These are phyloP conservation scores for Lepus timidus DNA, from an alignment of 2,113 vertebrate genomes.

Conservation along the genomic window DNA sequence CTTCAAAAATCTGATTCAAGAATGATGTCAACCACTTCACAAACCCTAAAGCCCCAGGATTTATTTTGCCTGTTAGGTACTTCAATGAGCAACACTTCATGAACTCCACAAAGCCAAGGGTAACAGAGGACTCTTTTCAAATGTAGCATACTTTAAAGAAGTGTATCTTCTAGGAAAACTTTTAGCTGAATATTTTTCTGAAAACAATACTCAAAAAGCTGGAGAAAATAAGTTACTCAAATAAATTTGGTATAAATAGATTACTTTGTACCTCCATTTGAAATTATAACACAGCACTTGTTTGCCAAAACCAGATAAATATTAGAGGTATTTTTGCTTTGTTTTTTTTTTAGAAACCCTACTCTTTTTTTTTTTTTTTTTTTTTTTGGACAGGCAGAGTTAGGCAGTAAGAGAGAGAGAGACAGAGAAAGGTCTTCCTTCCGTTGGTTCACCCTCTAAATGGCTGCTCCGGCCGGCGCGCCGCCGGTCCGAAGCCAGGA, in stretches of 20 bases:
- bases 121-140: neutral
- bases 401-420: no score
- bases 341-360: neutral
- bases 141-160: slow-evolving; percentile 12
- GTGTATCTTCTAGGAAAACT: neutral
- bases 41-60: slow-evolving; percentile 2
- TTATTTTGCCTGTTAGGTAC: slow-evolving; percentile 32
- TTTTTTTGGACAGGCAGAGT: no score
- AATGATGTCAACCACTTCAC: slow-evolving; percentile 19
- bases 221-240: neutral
- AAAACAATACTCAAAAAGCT: neutral
- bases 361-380: no score
- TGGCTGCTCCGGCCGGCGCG: no score
- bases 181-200: neutral
- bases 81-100: slow-evolving; percentile 6
- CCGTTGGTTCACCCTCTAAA: no score
- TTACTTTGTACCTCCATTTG: slow-evolving; percentile 19
- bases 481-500: no score
- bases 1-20: slow-evolving; percentile 47
- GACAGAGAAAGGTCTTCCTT: no score
- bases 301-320: slow-evolving; percentile 38
- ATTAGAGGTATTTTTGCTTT: neutral
- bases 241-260: slow-evolving; percentile 17
- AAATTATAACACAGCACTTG: slow-evolving; percentile 18
- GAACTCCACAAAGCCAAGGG: neutral